A percentile compares a stretch with the other conserved stretches of the same genome.
Conservation (phyloP, 2,797 vertebrate genomes). For the Poecile montanus region DNA sequence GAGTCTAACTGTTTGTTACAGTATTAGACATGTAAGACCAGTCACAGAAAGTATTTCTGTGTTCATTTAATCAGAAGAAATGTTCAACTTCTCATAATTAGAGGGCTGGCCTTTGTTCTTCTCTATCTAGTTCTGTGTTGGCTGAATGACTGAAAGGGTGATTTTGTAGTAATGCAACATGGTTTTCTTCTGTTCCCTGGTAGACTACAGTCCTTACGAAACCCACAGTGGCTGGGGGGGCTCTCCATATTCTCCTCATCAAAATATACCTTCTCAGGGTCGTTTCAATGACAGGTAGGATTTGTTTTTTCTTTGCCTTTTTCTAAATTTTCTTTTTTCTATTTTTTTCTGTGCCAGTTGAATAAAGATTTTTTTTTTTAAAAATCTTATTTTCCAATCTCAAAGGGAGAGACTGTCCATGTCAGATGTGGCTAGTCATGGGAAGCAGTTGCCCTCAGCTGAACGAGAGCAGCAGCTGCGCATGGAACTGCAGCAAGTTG, state of each 20-base stretch:
- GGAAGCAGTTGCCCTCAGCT: constrained; percentile 80
- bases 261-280: constrained; percentile 91
- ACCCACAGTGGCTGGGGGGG: constrained; percentile 87
- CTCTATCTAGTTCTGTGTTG: background rate
- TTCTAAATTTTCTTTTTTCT: background rate
- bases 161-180: background rate
- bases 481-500: constrained; percentile 95
- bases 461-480: constrained; percentile 96
- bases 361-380: background rate
- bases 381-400: background rate
- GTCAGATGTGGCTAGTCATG: constrained; percentile 74
- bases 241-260: constrained; percentile 89
- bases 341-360: background rate
- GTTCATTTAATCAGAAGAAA: background rate
- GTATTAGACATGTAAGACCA: background rate
- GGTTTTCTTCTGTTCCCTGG: constrained; percentile 12
- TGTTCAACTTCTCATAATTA: background rate
- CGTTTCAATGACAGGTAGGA: constrained; percentile 91
- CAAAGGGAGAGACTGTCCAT: constrained; percentile 78
- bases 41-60: background rate
- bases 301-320: background rate
- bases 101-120: background rate
- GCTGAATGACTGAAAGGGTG: background rate
- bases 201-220: constrained; percentile 91
- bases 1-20: background rate